Percentiles rank a stretch among this genome's conserved stretches.
Evolutionary conservation across 2,888 invertebrate species (phyloP).

Genomic region (Metalampra italica): DNA sequence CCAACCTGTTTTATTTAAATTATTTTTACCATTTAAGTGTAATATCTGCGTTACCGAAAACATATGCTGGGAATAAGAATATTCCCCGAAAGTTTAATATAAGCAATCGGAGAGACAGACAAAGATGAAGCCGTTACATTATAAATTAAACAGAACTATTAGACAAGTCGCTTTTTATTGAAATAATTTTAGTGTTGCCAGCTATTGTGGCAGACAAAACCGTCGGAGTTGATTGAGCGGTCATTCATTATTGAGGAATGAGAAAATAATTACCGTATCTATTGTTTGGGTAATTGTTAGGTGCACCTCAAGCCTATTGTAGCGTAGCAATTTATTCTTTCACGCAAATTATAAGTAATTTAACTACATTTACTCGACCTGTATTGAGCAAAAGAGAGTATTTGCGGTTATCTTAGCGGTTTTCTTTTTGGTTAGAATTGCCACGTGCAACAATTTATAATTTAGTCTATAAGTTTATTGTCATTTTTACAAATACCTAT

Average conservation of each 20-base stretch:
- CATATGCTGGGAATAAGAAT: too few relatives aligned
- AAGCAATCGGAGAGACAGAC: too few relatives aligned
- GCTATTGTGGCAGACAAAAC: conserved; percentile 1
- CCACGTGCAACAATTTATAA: too few relatives aligned
- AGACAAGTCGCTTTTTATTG: conserved; percentile 7
- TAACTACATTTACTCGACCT: background rate
- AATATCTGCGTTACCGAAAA: too few relatives aligned
- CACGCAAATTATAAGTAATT: background rate
- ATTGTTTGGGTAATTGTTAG: background rate
- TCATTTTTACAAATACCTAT: too few relatives aligned
- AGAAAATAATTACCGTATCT: conserved; percentile 3
- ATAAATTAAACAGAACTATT: conserved; percentile 9
- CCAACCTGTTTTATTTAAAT: too few relatives aligned
- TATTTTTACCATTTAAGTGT: too few relatives aligned
- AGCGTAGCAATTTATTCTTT: background rate
- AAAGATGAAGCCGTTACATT: background rate
- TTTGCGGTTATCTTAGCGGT: too few relatives aligned
- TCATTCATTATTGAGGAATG: background rate
- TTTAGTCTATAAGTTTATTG: too few relatives aligned
- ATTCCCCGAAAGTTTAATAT: too few relatives aligned
- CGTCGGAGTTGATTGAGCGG: background rate
- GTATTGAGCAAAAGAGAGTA: too few relatives aligned
- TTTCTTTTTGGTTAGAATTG: too few relatives aligned
- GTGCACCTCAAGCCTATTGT: background rate
- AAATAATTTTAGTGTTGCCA: conserved; percentile 13